Evolutionary conservation across 2,888 invertebrate genomes (phyloP).

Genomic region (Ypsolopha scabrella): DNA sequence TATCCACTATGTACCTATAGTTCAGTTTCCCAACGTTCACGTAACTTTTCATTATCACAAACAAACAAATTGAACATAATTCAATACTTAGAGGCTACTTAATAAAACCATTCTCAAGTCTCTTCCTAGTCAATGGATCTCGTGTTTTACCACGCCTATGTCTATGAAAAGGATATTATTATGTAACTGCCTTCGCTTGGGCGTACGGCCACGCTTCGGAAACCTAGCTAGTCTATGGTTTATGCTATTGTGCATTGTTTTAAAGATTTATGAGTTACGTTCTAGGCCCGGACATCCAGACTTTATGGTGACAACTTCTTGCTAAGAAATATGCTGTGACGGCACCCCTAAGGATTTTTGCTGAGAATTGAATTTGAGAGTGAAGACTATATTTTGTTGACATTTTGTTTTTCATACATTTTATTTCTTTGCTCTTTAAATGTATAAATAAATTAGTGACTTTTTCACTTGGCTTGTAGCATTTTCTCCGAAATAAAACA

Average conservation of each 20-base stretch:
- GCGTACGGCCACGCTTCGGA: neutral
- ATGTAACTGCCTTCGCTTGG: neutral
- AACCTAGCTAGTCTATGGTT: neutral
- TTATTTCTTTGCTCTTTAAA: neutral
- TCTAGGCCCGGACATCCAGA: neutral
- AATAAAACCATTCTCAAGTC: too few species aligned
- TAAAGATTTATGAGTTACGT: conserved; percentile 1
- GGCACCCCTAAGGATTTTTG: neutral
- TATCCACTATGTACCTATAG: too few species aligned
- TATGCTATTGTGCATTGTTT: conserved; percentile 2
- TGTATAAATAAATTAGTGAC: neutral
- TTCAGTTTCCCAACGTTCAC: too few species aligned
- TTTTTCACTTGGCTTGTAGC: too few species aligned
- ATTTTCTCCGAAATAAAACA: too few species aligned
- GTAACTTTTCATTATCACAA: too few species aligned
- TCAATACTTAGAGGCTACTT: too few species aligned
- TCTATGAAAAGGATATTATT: neutral
- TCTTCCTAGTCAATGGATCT: too few species aligned
- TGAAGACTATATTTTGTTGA: neutral
- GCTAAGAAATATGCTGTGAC: neutral
- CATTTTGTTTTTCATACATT: neutral
- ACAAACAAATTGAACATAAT: too few species aligned
- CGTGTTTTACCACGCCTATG: too few species aligned
- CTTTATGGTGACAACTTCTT: conserved; percentile 2
- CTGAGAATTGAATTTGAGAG: neutral